Evolutionary conservation across 2,797 vertebrate genomes (phyloP).

Genomic region (Lithobates sylvaticus): DNA sequence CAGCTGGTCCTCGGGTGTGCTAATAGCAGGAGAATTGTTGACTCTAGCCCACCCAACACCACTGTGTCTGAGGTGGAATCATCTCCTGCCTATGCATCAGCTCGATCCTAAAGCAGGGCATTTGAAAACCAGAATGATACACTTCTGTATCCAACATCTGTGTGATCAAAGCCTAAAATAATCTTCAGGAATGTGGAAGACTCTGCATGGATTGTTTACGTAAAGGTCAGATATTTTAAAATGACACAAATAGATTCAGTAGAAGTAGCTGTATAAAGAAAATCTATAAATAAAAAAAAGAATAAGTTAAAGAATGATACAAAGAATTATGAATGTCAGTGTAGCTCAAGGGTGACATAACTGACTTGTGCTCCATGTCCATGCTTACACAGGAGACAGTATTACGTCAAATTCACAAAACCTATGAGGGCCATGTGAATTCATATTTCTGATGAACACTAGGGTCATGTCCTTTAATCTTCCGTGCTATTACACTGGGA

Average conservation of each 20-base stretch:
- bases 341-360: not conserved
- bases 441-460: conserved; percentile 1
- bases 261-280: not conserved
- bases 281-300: not conserved
- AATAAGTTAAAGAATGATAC: not conserved
- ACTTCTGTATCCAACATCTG: no score
- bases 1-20: no score
- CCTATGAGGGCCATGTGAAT: conserved; percentile 7
- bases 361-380: not conserved
- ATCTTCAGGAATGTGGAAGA: not conserved
- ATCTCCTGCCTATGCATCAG: no score
- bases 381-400: not conserved
- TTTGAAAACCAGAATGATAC: no score
- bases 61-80: no score
- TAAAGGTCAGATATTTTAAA: not conserved
- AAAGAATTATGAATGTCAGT: not conserved
- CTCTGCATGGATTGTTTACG: not conserved
- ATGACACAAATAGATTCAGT: not conserved
- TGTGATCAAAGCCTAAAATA: not conserved
- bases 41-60: no score
- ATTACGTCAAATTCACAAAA: conserved; percentile 23
- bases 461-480: conserved; percentile 43
- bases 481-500: conserved; percentile 27
- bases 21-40: no score
- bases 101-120: no score